Conservation (phyloP, 2,888 invertebrate genomes). For the Epirrhoe tristata region DNA sequence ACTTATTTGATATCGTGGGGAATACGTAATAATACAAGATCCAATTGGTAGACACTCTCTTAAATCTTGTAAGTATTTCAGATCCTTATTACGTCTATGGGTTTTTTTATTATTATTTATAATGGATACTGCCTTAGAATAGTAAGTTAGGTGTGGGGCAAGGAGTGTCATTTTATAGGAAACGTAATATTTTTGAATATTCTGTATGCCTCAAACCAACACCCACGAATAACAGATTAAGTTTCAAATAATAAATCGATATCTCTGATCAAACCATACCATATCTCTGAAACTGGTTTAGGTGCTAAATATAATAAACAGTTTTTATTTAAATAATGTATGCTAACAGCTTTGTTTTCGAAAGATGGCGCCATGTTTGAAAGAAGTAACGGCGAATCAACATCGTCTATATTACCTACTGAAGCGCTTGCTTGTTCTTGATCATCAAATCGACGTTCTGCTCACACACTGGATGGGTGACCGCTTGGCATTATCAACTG, state of each 20-base stretch:
- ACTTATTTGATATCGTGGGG: background rate
- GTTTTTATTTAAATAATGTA: conserved; percentile 49
- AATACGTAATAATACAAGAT: background rate
- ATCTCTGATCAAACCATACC: background rate
- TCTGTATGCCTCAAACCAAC: background rate
- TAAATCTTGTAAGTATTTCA: too few species aligned
- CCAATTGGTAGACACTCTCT: too few species aligned
- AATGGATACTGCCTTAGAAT: too few species aligned
- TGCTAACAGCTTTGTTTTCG: conserved; percentile 62
- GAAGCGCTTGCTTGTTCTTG: background rate
- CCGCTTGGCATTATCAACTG: too few species aligned
- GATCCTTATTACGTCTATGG: too few species aligned
- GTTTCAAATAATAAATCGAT: conserved; percentile 1
- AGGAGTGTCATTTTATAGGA: too few species aligned
- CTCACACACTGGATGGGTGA: too few species aligned
- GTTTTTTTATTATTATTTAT: too few species aligned
- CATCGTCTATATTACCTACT: background rate
- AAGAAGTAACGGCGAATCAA: conserved; percentile 3
- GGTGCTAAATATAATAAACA: conserved; percentile 50
- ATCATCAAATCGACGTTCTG: too few species aligned
- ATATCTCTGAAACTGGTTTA: conserved; percentile 42
- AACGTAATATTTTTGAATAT: background rate
- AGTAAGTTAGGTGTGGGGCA: too few species aligned
- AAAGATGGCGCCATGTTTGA: conserved; percentile 31
- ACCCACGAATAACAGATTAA: conserved; percentile 9